Percentiles rank a stretch among this genome's conserved stretches.
Conservation (phyloP, 1,140 invertebrate genomes). For the Ceratosolen solmsi region DNA sequence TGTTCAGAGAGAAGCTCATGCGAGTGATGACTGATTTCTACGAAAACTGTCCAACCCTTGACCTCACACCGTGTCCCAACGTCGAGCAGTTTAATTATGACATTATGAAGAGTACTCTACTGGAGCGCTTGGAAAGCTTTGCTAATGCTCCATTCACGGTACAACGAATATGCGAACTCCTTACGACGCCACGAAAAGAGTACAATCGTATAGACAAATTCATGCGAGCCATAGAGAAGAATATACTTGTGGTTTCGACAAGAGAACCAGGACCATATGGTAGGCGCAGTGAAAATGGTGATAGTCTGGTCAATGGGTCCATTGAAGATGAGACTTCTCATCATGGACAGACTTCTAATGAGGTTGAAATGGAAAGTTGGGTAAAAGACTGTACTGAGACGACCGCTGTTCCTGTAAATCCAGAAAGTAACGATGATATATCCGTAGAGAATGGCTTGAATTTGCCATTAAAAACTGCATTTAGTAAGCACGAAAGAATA, state of each 20-base stretch:
- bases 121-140: slow-evolving; percentile 88
- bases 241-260: slow-evolving; percentile 95
- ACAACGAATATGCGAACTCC: slow-evolving; percentile 94
- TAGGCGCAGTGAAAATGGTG: slow-evolving; percentile 79
- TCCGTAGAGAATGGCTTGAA: slow-evolving; percentile 34
- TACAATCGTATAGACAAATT: slow-evolving; percentile 97
- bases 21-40: slow-evolving; percentile 91
- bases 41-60: slow-evolving; percentile 82
- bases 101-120: slow-evolving; percentile 87
- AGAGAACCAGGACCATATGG: slow-evolving; percentile 84
- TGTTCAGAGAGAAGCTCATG: slow-evolving; percentile 90
- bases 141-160: slow-evolving; percentile 96
- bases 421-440: slow-evolving; percentile 54
- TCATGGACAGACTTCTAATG: slow-evolving; percentile 59
- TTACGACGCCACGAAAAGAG: slow-evolving; percentile 92
- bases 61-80: slow-evolving; percentile 87
- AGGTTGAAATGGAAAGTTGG: slow-evolving; percentile 70
- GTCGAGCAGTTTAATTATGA: slow-evolving; percentile 94
- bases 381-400: slow-evolving; percentile 66
- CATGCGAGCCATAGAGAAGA: slow-evolving; percentile 95
- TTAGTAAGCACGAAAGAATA: slow-evolving; percentile 29
- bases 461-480: slow-evolving; percentile 46
- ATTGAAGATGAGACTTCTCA: slow-evolving; percentile 64
- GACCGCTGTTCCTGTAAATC: slow-evolving; percentile 55
- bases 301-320: slow-evolving; percentile 76